Percentiles rank a stretch among this genome's conserved stretches.
phyloP scores from a whole-genome alignment of 2,797 vertebrate genomes.

The Ispidina picta region DNA sequence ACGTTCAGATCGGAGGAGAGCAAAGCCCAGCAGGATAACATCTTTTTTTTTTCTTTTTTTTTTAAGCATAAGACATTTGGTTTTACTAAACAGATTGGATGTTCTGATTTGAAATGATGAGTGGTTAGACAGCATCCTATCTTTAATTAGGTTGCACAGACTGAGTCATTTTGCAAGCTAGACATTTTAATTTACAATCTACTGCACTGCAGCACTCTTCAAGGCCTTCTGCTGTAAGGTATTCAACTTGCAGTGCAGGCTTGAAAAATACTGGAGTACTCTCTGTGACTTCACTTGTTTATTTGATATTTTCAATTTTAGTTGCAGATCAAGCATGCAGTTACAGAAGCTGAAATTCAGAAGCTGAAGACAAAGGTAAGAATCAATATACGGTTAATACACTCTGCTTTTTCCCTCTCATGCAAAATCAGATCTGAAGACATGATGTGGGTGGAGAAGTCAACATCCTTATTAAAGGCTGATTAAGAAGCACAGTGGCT shows the following conservation, averaged over 20 bases:
- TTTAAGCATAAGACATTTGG: slow-evolving; percentile 36
- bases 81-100: slow-evolving; percentile 66
- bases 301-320: slow-evolving; percentile 81
- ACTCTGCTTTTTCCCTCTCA: background rate
- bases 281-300: slow-evolving; percentile 70
- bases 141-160: slow-evolving; percentile 75
- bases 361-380: slow-evolving; percentile 99
- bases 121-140: slow-evolving; percentile 63
- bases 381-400: slow-evolving; percentile 17
- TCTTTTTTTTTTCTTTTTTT: background rate
- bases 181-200: slow-evolving; percentile 79
- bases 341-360: slow-evolving; percentile 99
- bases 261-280: slow-evolving; percentile 62
- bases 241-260: slow-evolving; percentile 62
- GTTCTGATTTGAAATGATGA: slow-evolving; percentile 71
- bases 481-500: background rate
- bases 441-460: slow-evolving; percentile 49
- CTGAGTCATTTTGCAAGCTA: slow-evolving; percentile 75
- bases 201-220: slow-evolving; percentile 74
- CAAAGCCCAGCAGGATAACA: slow-evolving; percentile 50
- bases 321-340: slow-evolving; percentile 99
- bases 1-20: slow-evolving; percentile 31
- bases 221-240: slow-evolving; percentile 67
- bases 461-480: slow-evolving; percentile 29
- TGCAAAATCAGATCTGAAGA: slow-evolving; percentile 29